These are phyloP conservation scores for Dynastes maya DNA, from an alignment of 2,888 invertebrate genomes.

Conservation along the genomic window DNA sequence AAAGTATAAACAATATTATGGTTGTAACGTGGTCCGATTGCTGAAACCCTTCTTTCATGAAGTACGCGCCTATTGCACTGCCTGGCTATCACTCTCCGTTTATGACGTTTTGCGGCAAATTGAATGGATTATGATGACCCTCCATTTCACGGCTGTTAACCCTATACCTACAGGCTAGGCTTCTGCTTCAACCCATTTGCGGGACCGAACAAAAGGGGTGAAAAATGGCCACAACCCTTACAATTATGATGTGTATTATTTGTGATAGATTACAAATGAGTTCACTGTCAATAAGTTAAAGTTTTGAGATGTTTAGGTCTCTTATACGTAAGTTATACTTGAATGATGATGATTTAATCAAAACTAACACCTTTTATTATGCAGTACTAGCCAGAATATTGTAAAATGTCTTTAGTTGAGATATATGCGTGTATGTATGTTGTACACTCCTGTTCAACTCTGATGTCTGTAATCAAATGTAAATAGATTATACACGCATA, in stretches of 20 bases:
- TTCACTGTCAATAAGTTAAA: not conserved
- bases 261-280: not conserved
- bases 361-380: too few species aligned
- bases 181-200: slow-evolving; percentile 30
- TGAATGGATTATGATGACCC: slow-evolving; percentile 43
- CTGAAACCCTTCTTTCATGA: too few species aligned
- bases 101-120: slow-evolving; percentile 42
- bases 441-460: too few species aligned
- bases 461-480: too few species aligned
- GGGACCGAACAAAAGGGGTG: not conserved
- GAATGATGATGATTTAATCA: too few species aligned
- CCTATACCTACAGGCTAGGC: slow-evolving; percentile 19
- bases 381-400: too few species aligned
- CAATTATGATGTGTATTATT: slow-evolving; percentile 28
- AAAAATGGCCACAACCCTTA: slow-evolving; percentile 18
- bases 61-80: too few species aligned
- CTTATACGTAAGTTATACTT: too few species aligned
- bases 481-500: too few species aligned
- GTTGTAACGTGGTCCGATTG: not conserved
- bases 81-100: not conserved
- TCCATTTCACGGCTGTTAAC: slow-evolving; percentile 47
- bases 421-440: too few species aligned
- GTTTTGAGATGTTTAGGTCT: too few species aligned
- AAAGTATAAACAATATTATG: not conserved
- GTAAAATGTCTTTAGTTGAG: too few species aligned